Conservation (phyloP, 2,797 vertebrate species). For the Hapalemur alaotrensis region DNA sequence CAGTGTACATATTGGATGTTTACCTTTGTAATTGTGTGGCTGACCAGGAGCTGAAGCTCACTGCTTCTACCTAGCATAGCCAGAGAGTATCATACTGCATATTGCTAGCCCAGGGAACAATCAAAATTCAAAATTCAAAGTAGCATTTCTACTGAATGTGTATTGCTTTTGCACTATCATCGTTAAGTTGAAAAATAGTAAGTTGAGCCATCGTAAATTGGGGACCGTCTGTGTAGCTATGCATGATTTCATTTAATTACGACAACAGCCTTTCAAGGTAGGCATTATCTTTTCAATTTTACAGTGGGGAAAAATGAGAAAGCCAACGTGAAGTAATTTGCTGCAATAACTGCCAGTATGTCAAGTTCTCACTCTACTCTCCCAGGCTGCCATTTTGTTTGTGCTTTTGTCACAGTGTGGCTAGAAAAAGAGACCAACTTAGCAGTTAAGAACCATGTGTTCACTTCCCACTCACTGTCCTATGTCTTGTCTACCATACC, state of each 20-base stretch:
- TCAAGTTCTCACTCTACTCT: background rate
- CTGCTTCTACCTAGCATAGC: background rate
- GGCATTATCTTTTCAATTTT: background rate
- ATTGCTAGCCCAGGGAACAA: background rate
- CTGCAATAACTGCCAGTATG: background rate
- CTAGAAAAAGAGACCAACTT: background rate
- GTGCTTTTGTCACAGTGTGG: background rate
- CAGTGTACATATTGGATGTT: background rate
- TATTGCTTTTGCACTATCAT: background rate
- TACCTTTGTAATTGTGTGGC: background rate
- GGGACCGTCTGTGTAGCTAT: background rate
- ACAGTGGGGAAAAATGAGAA: background rate
- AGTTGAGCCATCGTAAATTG: background rate
- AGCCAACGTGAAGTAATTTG: background rate
- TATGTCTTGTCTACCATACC: background rate
- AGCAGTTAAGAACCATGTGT: background rate
- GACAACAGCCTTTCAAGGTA: background rate
- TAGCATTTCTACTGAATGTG: background rate
- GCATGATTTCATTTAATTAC: slow-evolving; percentile 6
- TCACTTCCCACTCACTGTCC: background rate
- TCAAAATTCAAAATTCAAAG: background rate
- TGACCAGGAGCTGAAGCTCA: background rate
- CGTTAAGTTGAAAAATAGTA: background rate
- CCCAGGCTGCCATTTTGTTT: background rate
- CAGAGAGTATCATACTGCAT: background rate